Evolutionary conservation across 1,140 invertebrate genomes (phyloP), one percentile per base, ranked within the genome.

Genomic region (Hypothenemus hampei): DNA sequence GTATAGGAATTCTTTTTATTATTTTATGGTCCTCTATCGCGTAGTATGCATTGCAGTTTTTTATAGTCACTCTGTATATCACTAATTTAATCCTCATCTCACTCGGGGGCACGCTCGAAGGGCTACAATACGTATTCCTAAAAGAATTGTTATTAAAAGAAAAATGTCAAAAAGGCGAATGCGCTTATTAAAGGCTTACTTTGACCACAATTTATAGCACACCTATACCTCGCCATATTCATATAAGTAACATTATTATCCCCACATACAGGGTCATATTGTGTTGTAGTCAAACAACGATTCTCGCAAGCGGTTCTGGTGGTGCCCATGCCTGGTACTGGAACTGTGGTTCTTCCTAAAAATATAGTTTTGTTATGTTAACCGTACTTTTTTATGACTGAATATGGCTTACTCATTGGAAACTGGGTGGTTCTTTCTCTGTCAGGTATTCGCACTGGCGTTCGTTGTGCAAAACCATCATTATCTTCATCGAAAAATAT

Each of bases 221-320:
- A 86, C 8, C 68, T 60, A 3, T 85, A 69, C 41, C 66, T 71
- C 52, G 79, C 78, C 11, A 73, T 66, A 68, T 87, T 88, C 0
- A 59, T 60, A 60, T 87, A 88, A 0, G 77, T 75, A 4, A 77
- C 64, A 4, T 70, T 69, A 57, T 89, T 78, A 4, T 76, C 73
- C 3, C 82, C 85, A 63, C 86, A 89, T 4, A 89, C 77, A 24
- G 86, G 85, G 66, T 79, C 80, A 57, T 81, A 84, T 59, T 85
- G 77, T 0, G 72, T 55, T 0, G 82, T 85, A 0, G 73, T 52
- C 23, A 43, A 31, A 37, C 62, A 64, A 4, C 11, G 13, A 24
- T 53, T 7, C 43, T 60, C 53, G 21, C 62, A 64, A 2, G 50
- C 45, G 1, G 23, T 16, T 46, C 26, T 21, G 8, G 53, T 57